Evolutionary conservation across 2,797 vertebrate species (phyloP).

Genomic region (Paguma larvata): DNA sequence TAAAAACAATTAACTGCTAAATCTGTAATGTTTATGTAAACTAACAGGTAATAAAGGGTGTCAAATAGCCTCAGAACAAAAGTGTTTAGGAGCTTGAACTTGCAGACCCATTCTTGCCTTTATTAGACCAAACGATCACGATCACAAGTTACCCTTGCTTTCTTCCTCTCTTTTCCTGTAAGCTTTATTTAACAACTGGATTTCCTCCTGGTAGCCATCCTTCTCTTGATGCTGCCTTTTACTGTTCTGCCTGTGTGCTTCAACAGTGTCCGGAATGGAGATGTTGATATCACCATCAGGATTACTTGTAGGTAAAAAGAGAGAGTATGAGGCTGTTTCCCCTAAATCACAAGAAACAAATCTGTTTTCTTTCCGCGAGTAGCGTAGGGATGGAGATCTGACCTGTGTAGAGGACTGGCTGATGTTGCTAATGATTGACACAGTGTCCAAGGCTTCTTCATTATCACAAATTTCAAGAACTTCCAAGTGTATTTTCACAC

Average conservation of each 20-base stretch:
- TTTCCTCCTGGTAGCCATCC: slow-evolving; percentile 96
- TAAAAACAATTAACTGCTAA: neutral
- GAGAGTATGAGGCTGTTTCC: slow-evolving; percentile 97
- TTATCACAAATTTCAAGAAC: slow-evolving; percentile 99
- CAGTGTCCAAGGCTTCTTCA: slow-evolving; percentile 97
- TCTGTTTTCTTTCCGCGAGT: slow-evolving; percentile 96
- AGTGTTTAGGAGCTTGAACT: neutral
- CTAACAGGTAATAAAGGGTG: slow-evolving; percentile 32
- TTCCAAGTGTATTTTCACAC: slow-evolving; percentile 98
- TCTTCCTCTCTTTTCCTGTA: slow-evolving; percentile 92
- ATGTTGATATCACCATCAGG: slow-evolving; percentile 95
- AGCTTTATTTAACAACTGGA: slow-evolving; percentile 96
- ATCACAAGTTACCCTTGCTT: slow-evolving; percentile 48
- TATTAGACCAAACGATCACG: rapidly evolving
- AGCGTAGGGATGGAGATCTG: slow-evolving; percentile 97
- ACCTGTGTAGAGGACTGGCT: slow-evolving; percentile 97
- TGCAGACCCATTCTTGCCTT: neutral
- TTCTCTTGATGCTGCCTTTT: slow-evolving; percentile 92
- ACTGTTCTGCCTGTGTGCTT: slow-evolving; percentile 97
- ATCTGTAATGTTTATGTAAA: neutral
- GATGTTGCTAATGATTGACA: slow-evolving; percentile 99
- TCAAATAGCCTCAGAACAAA: neutral
- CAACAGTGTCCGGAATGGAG: slow-evolving; percentile 98
- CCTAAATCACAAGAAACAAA: slow-evolving; percentile 98
- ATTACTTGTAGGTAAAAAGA: slow-evolving; percentile 94